Conservation (phyloP, 1,140 invertebrate species). For the Brachionus rubens region DNA sequence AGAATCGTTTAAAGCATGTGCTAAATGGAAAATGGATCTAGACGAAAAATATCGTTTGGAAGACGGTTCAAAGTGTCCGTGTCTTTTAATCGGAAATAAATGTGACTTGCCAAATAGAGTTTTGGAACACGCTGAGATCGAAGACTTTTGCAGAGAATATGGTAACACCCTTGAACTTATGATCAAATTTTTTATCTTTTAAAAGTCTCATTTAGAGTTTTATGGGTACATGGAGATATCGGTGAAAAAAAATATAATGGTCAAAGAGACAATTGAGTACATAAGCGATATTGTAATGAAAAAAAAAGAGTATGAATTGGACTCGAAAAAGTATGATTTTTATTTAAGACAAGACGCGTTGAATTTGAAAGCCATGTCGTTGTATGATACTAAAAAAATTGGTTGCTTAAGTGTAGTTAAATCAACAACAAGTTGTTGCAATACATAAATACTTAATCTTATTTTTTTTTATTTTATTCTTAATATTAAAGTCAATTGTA, state of each 20-base stretch:
- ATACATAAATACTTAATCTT: too few relatives aligned
- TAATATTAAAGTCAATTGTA: too few relatives aligned
- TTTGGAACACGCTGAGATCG: slow-evolving; percentile 28
- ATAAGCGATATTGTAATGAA: slow-evolving; percentile 33
- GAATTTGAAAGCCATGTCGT: neutral
- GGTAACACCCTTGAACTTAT: neutral
- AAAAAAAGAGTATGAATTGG: neutral
- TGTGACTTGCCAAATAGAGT: slow-evolving; percentile 35
- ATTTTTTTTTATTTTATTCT: too few relatives aligned
- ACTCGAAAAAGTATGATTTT: slow-evolving; percentile 18
- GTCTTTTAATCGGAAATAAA: slow-evolving; percentile 39
- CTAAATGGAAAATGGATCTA: slow-evolving; percentile 40
- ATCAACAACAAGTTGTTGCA: slow-evolving; percentile 27
- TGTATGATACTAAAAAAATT: slow-evolving; percentile 21
- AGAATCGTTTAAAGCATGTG: slow-evolving; percentile 33
- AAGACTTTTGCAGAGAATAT: slow-evolving; percentile 37
- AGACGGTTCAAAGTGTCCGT: slow-evolving; percentile 25
- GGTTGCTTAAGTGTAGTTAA: slow-evolving; percentile 27
- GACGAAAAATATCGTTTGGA: slow-evolving; percentile 21
- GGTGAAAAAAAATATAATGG: slow-evolving; percentile 45
- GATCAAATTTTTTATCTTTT: neutral
- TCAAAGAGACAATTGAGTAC: slow-evolving; percentile 45
- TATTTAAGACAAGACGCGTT: slow-evolving; percentile 17
- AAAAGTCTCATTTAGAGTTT: slow-evolving; percentile 12
- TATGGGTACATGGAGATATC: slow-evolving; percentile 46